phyloP scores from a whole-genome alignment of 2,888 invertebrate genomes.

The Biston stratarius region DNA sequence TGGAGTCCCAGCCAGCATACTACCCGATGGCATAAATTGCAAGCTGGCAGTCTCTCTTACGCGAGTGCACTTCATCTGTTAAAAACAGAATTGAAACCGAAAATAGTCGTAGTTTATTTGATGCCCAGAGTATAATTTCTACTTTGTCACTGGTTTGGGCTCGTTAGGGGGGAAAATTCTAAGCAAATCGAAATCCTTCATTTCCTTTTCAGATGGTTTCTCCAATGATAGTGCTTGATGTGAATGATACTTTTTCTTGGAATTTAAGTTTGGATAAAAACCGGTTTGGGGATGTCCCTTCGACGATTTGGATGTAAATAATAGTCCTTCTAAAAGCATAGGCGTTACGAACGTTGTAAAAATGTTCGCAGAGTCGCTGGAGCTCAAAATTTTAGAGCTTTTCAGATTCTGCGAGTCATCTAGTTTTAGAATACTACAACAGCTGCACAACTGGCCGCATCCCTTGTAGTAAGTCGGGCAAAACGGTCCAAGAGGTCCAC shows the following conservation, averaged over 20 bases:
- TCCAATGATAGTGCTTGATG: neutral
- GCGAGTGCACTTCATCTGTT: neutral
- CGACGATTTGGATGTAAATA: neutral
- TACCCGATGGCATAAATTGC: neutral
- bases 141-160: neutral
- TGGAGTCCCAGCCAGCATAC: neutral
- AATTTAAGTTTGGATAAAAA: neutral
- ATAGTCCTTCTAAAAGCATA: neutral
- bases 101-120: neutral
- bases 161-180: neutral
- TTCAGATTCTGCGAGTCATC: neutral
- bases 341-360: conserved; percentile 4
- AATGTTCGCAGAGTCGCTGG: neutral
- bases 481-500: conserved; percentile 5
- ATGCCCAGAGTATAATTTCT: neutral
- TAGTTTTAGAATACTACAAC: neutral
- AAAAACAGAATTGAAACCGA: neutral
- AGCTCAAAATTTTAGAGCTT: neutral
- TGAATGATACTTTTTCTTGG: neutral
- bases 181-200: neutral
- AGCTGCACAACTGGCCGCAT: conserved; percentile 1
- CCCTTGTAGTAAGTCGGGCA: neutral
- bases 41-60: neutral
- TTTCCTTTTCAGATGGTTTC: neutral
- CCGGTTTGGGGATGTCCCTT: neutral